Conservation (phyloP, 64 coral and sea anemone genomes). For the Orbicella faveolata region DNA sequence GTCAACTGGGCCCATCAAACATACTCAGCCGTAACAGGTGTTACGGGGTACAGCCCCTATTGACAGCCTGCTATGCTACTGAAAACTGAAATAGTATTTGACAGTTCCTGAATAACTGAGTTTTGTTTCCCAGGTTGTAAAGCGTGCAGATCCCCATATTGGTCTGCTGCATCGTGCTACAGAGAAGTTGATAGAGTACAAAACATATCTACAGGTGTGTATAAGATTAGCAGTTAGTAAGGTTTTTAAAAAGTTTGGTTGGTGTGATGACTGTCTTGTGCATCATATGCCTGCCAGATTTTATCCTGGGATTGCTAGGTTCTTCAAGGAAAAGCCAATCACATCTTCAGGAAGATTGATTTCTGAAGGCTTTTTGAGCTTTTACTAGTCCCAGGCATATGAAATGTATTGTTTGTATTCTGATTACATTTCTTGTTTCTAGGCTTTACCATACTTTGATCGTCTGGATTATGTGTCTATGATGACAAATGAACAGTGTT, state of each 20-base stretch:
- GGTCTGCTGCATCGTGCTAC: conserved; percentile 92
- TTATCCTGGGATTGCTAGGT: too few relatives aligned
- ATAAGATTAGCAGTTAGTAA: neutral
- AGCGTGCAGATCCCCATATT: conserved; percentile 92
- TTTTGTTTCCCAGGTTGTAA: conserved; percentile 64
- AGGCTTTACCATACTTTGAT: conserved; percentile 99
- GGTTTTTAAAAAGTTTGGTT: too few relatives aligned
- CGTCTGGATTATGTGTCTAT: conserved; percentile 97
- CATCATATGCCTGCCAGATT: too few relatives aligned
- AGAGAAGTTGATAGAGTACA: conserved; percentile 98
- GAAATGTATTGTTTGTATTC: neutral
- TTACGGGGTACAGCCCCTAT: too few relatives aligned
- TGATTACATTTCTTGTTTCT: neutral
- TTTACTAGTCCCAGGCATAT: neutral
- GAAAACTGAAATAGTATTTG: too few relatives aligned
- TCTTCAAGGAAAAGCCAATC: too few relatives aligned
- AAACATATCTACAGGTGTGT: conserved; percentile 95
- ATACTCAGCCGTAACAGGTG: too few relatives aligned
- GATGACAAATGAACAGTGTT: conserved; percentile 98
- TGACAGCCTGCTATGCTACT: too few relatives aligned
- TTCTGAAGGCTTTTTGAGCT: too few relatives aligned
- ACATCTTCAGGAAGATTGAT: too few relatives aligned
- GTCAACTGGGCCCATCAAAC: too few relatives aligned
- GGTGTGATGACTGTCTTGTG: too few relatives aligned
- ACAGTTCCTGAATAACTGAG: neutral